phyloP scores from a whole-genome alignment of 2,888 invertebrate genomes.

The Spialia ferax region DNA sequence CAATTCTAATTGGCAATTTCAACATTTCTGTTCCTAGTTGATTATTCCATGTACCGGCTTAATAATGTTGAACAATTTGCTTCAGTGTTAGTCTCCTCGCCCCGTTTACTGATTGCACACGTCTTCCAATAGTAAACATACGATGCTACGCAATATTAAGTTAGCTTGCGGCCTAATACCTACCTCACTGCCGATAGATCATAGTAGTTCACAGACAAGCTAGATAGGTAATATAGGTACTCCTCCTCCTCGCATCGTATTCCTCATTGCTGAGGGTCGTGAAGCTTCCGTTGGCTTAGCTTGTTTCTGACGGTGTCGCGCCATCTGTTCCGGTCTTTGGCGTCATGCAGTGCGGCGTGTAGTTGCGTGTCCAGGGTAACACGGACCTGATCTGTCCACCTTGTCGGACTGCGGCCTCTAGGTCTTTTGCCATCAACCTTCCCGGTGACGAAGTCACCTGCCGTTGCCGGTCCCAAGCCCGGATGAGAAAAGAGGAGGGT shows the following conservation, averaged over 20 bases:
- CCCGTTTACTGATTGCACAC: slow-evolving; percentile 28
- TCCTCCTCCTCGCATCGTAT: no score
- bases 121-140: slow-evolving; percentile 23
- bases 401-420: no score
- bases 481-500: slow-evolving; percentile 23
- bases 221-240: no score
- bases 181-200: neutral
- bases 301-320: no score
- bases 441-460: neutral
- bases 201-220: no score
- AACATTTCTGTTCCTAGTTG: neutral
- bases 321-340: no score
- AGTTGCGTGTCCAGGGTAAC: no score
- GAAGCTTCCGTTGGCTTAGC: no score
- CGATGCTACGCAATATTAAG: slow-evolving; percentile 6
- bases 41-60: slow-evolving; percentile 1
- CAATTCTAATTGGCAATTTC: neutral
- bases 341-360: no score
- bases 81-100: slow-evolving; percentile 3
- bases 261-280: no score
- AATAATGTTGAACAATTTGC: slow-evolving; percentile 23
- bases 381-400: no score
- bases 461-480: slow-evolving; percentile 24
- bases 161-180: slow-evolving; percentile 11
- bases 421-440: no score